A percentile compares a stretch with the other conserved stretches of the same genome.
Evolutionary conservation across 2,888 invertebrate species (phyloP).

Genomic region (Dryococelus australis): DNA sequence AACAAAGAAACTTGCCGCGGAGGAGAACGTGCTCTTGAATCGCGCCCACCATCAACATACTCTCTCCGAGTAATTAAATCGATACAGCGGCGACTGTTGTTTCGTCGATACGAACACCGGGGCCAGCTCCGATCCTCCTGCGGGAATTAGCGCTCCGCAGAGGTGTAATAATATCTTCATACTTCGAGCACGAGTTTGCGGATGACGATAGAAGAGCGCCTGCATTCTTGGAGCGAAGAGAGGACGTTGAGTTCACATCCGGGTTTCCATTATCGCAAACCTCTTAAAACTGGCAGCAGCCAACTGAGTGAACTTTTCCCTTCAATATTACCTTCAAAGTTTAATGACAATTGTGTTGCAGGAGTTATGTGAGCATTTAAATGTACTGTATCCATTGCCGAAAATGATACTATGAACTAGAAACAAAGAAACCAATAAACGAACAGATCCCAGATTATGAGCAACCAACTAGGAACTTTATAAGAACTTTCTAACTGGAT

Average conservation of each 20-base stretch:
- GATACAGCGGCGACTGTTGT: not conserved
- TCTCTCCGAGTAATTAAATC: not conserved
- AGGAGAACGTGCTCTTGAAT: not conserved
- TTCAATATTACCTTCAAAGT: no score
- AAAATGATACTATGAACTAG: no score
- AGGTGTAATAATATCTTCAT: not conserved
- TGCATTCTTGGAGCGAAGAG: not conserved
- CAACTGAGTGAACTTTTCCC: not conserved
- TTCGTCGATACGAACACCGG: not conserved
- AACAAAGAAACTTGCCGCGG: not conserved
- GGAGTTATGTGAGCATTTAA: no score
- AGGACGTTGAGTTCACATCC: not conserved
- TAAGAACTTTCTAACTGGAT: no score
- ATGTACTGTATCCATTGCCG: no score
- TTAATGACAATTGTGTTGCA: no score
- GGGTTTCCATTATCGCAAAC: no score
- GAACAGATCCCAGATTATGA: no score
- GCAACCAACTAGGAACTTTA: no score
- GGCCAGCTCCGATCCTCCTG: not conserved
- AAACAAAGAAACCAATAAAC: no score
- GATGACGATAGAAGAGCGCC: not conserved
- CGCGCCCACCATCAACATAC: not conserved
- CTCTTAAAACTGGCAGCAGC: not conserved
- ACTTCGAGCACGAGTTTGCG: no score
- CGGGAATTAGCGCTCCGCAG: not conserved